phyloP scores from a whole-genome alignment of 2,888 invertebrate genomes.

The Galerucella calmariensis region DNA sequence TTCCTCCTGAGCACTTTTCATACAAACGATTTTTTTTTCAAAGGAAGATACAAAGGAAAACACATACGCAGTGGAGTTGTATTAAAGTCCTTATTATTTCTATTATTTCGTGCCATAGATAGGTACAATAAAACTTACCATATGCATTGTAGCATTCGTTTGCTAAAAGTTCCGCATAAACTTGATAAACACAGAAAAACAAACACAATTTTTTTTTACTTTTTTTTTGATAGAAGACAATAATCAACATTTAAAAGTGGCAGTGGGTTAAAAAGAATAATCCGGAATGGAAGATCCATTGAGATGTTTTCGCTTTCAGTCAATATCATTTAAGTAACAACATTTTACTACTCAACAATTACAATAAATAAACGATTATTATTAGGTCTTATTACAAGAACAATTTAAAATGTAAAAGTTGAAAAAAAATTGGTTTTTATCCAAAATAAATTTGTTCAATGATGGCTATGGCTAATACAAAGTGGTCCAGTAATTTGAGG shows the following conservation, averaged over 20 bases:
- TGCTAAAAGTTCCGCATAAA: slow-evolving; percentile 47
- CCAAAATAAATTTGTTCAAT: too few relatives aligned
- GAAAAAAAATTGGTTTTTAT: too few relatives aligned
- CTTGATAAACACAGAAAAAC: not conserved
- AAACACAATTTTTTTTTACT: not conserved
- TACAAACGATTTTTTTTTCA: not conserved
- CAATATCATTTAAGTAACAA: slow-evolving; percentile 45
- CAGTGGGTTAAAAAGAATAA: slow-evolving; percentile 51
- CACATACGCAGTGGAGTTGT: slow-evolving; percentile 28
- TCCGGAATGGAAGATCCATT: slow-evolving; percentile 26
- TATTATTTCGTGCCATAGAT: slow-evolving; percentile 29
- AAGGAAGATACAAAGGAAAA: slow-evolving; percentile 17
- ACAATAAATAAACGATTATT: slow-evolving; percentile 30
- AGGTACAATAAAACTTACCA: slow-evolving; percentile 49
- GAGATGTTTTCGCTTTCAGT: slow-evolving; percentile 31
- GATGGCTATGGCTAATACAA: too few relatives aligned
- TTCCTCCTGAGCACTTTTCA: not conserved
- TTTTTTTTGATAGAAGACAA: too few relatives aligned
- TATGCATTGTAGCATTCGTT: slow-evolving; percentile 50
- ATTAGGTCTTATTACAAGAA: not conserved
- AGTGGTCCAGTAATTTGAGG: too few relatives aligned
- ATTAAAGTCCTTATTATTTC: slow-evolving; percentile 24
- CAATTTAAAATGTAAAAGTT: not conserved
- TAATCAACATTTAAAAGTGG: slow-evolving; percentile 46
- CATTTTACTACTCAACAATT: slow-evolving; percentile 46